Evolutionary conservation across 2,888 invertebrate genomes (phyloP).

Genomic region (Gisinianus flammeolus): DNA sequence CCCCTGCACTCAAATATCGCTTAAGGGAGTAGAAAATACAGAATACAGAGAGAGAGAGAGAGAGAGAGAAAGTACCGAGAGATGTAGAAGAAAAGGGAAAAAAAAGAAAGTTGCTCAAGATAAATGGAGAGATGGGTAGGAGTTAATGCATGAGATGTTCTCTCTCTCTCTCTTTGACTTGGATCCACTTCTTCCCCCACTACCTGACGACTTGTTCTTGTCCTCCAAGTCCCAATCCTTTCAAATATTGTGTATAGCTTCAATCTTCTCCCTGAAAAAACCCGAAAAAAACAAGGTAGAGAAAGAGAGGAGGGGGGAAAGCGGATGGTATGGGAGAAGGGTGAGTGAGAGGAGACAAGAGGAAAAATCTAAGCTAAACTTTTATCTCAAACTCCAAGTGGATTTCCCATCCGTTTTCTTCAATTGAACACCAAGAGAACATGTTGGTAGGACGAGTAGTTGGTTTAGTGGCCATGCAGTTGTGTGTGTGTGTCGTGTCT

Average conservation of each 20-base stretch:
- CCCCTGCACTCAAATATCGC: conserved; percentile 4
- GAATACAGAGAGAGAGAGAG: neutral
- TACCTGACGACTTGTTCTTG: neutral
- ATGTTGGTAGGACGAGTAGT: neutral
- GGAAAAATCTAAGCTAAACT: neutral
- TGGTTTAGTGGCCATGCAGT: neutral
- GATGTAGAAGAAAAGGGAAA: neutral
- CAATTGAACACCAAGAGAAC: neutral
- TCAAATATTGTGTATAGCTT: too few species aligned
- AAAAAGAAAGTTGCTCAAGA: neutral
- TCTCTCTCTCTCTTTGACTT: neutral
- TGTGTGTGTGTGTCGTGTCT: too few species aligned
- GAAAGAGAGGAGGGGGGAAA: too few species aligned
- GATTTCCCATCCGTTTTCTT: neutral
- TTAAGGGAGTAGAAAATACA: conserved; percentile 5
- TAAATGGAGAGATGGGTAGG: neutral
- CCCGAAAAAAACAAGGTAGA: too few species aligned
- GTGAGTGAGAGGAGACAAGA: neutral
- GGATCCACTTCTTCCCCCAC: neutral
- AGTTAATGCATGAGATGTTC: conserved; percentile 1
- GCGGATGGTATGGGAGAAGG: neutral
- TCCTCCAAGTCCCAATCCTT: neutral
- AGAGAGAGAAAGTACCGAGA: neutral
- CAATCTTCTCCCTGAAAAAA: too few species aligned
- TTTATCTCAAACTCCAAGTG: neutral